phyloP scores from a whole-genome alignment of 2,797 vertebrate genomes.

The Characodon lateralis region DNA sequence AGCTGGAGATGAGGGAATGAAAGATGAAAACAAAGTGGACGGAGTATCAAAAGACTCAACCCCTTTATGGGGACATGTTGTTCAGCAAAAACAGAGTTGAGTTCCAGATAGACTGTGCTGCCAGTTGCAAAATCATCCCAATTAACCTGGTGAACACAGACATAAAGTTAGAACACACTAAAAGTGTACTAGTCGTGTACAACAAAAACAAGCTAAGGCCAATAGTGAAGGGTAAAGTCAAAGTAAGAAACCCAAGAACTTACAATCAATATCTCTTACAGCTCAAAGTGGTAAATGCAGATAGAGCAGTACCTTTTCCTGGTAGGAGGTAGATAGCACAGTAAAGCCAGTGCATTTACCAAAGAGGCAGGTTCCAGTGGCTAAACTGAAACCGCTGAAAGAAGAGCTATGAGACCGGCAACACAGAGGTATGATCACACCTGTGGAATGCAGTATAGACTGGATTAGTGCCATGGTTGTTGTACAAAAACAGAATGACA shows the following conservation, averaged over 20 bases:
- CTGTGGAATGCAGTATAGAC: conserved; percentile 17
- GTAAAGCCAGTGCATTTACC: conserved; percentile 5
- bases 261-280: neutral
- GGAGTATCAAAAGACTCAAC: too few relatives aligned
- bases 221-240: neutral
- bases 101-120: too few relatives aligned
- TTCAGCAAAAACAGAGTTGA: too few relatives aligned
- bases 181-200: neutral
- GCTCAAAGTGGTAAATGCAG: neutral
- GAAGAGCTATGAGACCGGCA: neutral
- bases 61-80: too few relatives aligned
- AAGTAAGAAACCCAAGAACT: neutral
- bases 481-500: conserved; percentile 4
- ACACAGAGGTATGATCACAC: conserved; percentile 7
- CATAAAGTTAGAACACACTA: neutral
- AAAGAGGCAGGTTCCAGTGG: conserved; percentile 6
- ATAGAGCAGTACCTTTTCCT: neutral
- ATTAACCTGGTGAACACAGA: conserved; percentile 10
- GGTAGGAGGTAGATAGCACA: neutral
- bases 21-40: too few relatives aligned
- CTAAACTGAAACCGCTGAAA: conserved; percentile 15
- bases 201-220: neutral
- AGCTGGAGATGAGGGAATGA: too few relatives aligned
- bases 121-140: conserved; percentile 8
- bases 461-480: conserved; percentile 13